Evolutionary conservation across 2,113 vertebrate species (phyloP).

Genomic region (Vicugna pacos): DNA sequence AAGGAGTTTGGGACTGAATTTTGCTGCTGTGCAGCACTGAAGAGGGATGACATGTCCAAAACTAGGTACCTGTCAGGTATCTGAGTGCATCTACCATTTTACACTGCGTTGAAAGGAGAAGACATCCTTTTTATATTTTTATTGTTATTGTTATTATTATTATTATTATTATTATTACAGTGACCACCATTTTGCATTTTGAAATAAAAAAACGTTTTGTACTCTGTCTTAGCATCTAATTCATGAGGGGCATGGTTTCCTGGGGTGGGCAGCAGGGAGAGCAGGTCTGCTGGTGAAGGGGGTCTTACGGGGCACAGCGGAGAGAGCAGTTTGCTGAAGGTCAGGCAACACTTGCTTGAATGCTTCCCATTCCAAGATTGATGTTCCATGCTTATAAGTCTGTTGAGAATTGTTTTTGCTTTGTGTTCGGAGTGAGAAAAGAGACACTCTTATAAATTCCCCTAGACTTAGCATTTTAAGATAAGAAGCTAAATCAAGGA

Average conservation of each 20-base stretch:
- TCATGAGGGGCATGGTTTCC: background rate
- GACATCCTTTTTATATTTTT: slow-evolving; percentile 81
- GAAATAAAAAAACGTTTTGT: slow-evolving; percentile 89
- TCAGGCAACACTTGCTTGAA: background rate
- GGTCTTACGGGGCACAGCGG: background rate
- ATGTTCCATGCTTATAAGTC: background rate
- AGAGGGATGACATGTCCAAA: slow-evolving; percentile 40
- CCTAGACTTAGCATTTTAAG: background rate
- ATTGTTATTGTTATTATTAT: slow-evolving; percentile 75
- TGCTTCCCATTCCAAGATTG: background rate
- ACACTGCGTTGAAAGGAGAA: background rate
- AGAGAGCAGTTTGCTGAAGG: background rate
- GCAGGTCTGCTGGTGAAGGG: background rate
- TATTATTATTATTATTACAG: slow-evolving; percentile 69
- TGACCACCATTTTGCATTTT: slow-evolving; percentile 82
- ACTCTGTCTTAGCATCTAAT: background rate
- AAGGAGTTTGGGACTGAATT: slow-evolving; percentile 63
- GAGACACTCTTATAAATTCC: background rate
- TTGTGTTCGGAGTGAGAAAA: background rate
- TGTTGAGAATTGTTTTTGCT: background rate
- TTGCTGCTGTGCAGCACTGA: slow-evolving; percentile 90
- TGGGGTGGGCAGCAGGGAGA: background rate
- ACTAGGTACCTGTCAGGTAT: slow-evolving; percentile 76
- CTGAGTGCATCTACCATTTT: slow-evolving; percentile 70
- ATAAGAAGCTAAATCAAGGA: background rate